Base-by-base conservation (phyloP, 2,888 invertebrate species). In the Meandrusa payeni region DNA sequence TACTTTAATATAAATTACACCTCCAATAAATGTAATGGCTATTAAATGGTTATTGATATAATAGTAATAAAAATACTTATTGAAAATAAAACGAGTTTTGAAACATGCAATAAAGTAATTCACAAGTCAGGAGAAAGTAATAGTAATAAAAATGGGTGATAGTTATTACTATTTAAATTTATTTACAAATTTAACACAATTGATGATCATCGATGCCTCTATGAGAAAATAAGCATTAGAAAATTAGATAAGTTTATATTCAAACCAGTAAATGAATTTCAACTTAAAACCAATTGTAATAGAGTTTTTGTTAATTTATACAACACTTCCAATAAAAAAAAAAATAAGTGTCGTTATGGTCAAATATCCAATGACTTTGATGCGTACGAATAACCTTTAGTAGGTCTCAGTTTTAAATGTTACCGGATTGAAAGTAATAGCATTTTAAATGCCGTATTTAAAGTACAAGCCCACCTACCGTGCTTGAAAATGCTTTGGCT, bases 341-440 rank as follows among this genome's bases (percentile, higher is more conserved):
- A 75, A 68, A 64, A 62, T 68, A 66, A 53, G 52, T 59, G 47
- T 67, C 67, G 72, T 79, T 76, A 74, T 61, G 67, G 69, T 73
- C 68, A 64, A 64, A 67, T 65, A 59, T 59, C 55, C 64, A 55
- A 67, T 76, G 78, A 79, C 76, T 76, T 76, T 71, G 61, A 53
- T 46, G 57, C 58, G 57, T 62, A 52, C 61, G 55, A 59, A 59
- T 55, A 59, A 74, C 62, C 79, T 62, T 62, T 79, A 77, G 79
- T 77, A 76, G 80, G 80, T 75, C 72, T 69, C 28, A 33, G 44
- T 44, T 39, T 39, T 34, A 45, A 39, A 39, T 37, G 44, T 39
- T 39, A 70, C 73, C 70, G 71, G 61, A 57, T 62, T 62, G 44
- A 39, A 45, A 39, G 44, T 45, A 45, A 45, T 39, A 23, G 39